Conservation (phyloP, 2,797 vertebrate genomes). For the Gobio occitaniae region DNA sequence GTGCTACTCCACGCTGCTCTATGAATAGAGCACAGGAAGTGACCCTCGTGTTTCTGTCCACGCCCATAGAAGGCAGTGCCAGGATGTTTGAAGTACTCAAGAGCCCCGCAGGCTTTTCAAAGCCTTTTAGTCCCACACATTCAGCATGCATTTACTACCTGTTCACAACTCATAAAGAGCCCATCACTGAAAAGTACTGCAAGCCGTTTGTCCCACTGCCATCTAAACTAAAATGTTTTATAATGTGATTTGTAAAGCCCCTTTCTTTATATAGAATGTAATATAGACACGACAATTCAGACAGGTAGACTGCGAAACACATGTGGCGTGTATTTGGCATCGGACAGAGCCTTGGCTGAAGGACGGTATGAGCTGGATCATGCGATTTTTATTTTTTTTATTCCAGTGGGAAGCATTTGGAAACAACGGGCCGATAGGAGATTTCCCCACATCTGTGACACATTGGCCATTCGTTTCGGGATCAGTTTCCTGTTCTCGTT, state of each 20-base stretch:
- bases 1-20: constrained; percentile 19
- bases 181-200: constrained; percentile 2
- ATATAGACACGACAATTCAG: constrained; percentile 23
- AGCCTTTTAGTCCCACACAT: constrained; percentile 67
- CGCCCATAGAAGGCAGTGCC: constrained; percentile 70
- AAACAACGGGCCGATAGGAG: constrained; percentile 28
- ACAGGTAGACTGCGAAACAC: constrained; percentile 21
- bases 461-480: constrained; percentile 56
- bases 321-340: constrained; percentile 10
- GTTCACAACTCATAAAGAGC: constrained; percentile 51
- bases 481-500: constrained; percentile 51
- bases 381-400: neutral
- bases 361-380: neutral
- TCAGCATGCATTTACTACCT: constrained; percentile 41
- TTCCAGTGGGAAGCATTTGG: constrained; percentile 42
- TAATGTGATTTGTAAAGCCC: constrained; percentile 17
- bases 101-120: constrained; percentile 70
- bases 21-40: constrained; percentile 46
- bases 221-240: neutral
- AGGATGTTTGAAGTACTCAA: constrained; percentile 73
- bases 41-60: constrained; percentile 65
- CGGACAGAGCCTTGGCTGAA: neutral
- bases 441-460: constrained; percentile 64
- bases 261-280: constrained; percentile 10
- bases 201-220: neutral